Evolutionary conservation across 2,888 invertebrate genomes (phyloP).

Genomic region (Aleiodes alternator): DNA sequence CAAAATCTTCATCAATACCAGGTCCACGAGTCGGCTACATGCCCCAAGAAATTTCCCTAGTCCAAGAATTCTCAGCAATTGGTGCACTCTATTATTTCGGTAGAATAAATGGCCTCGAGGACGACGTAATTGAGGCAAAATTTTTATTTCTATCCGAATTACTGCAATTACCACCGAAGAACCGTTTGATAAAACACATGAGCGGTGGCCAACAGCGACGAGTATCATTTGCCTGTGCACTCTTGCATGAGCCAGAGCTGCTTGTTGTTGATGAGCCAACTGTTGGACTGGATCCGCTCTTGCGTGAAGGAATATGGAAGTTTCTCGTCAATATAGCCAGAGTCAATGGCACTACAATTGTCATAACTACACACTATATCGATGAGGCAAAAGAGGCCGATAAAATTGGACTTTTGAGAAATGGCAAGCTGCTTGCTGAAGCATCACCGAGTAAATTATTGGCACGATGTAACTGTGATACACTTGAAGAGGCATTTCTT

Average conservation of each 20-base stretch:
- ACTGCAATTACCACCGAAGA: constrained; percentile 85
- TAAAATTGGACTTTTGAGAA: constrained; percentile 91
- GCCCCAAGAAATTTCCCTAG: constrained; percentile 92
- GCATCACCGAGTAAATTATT: constrained; percentile 86
- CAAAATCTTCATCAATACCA: constrained; percentile 81
- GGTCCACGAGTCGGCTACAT: constrained; percentile 89
- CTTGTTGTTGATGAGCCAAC: constrained; percentile 95
- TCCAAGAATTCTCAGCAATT: constrained; percentile 87
- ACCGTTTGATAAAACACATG: constrained; percentile 81
- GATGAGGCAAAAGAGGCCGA: constrained; percentile 92
- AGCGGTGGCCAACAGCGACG: constrained; percentile 95
- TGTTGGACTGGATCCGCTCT: constrained; percentile 93
- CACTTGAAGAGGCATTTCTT: constrained; percentile 92
- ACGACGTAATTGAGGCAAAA: constrained; percentile 80
- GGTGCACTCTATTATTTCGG: constrained; percentile 93
- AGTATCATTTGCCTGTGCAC: constrained; percentile 91
- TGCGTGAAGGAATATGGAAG: constrained; percentile 92
- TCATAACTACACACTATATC: constrained; percentile 96
- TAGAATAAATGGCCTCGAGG: constrained; percentile 86
- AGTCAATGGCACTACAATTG: constrained; percentile 85
- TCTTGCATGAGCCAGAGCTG: constrained; percentile 92
- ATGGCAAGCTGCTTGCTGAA: constrained; percentile 90
- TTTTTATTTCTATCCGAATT: constrained; percentile 83
- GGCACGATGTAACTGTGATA: constrained; percentile 81
- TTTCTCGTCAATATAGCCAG: constrained; percentile 85